Evolutionary conservation across 2,797 vertebrate species (phyloP), one percentile per base, ranked within the genome.

Genomic region (Glyptemys insculpta): DNA sequence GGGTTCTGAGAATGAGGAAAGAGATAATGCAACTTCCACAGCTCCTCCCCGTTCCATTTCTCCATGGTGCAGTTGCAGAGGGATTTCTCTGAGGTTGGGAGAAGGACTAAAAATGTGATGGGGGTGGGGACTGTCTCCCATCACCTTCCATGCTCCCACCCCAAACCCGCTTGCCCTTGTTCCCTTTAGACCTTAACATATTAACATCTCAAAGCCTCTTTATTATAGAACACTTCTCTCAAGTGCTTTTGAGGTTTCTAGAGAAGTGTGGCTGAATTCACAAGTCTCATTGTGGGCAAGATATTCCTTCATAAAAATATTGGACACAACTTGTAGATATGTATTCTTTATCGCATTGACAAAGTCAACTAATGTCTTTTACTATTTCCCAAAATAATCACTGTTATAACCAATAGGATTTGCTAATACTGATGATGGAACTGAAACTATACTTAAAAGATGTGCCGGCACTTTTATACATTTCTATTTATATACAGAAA

Each of bases 101-200:
- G 34, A 68, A 68, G 41, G 12, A 74, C 72, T 44, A 44, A 89
- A 91, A 91, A 62, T 62, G 59, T n/a, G 34, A 65, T 18, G 34
- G 16, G 0, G 79, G 27, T 12, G 89, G 44, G 2, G 82, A 53
- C 14, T 84, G 44, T 68, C 15, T 11, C 34, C 16, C 0, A 8
- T 21, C 4, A 57, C 47, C 49, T 49, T 81, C 57, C 37, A 25
- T 12, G 83, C 3, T 4, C 76, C 29, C 47, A 0, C 84, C 83
- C 5, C 34, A 62, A 62, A 74, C 21, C 6, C 79, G 62, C 4
- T 56, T 76, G 18, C 12, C 9, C 25, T 31, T 9, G 11, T 88
- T 86, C 18, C 8, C 85, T 85, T 27, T 68, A 65, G 8, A 83
- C 4, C 2, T 12, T 47, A 91, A 57, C 10, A 56, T 0, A 1